A percentile compares a stretch with the other conserved stretches of the same genome.
Evolutionary conservation across 2,113 vertebrate genomes (phyloP).

Genomic region (Percina caprodes): DNA sequence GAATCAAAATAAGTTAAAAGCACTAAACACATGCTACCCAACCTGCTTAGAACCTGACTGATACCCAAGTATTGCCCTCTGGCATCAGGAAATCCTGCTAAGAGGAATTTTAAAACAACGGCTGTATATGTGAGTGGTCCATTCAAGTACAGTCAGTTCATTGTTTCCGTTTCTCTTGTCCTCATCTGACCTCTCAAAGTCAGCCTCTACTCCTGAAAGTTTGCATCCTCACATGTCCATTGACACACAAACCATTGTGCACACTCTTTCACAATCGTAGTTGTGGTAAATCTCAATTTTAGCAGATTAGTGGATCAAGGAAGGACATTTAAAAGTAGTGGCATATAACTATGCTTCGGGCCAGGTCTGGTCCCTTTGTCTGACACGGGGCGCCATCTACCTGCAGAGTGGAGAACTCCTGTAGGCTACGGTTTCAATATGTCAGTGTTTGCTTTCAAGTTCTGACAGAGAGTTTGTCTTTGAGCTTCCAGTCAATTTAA

Average conservation of each 20-base stretch:
- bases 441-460: not conserved
- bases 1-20: not conserved
- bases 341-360: not conserved
- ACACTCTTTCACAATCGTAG: rapidly evolving
- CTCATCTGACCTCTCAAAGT: not conserved
- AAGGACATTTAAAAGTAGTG: not conserved
- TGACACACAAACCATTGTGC: rapidly evolving
- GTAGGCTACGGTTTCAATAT: rapidly evolving
- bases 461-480: rapidly evolving
- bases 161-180: conserved; percentile 9
- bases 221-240: too few species aligned
- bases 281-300: not conserved
- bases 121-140: not conserved
- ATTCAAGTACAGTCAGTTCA: not conserved
- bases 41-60: too few species aligned
- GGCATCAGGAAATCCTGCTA: not conserved
- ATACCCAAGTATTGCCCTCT: not conserved
- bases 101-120: too few species aligned
- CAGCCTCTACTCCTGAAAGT: not conserved
- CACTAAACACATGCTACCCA: not conserved
- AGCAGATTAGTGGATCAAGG: not conserved
- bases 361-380: not conserved
- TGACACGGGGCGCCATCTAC: conserved; percentile 39
- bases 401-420: rapidly evolving
- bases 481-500: rapidly evolving